Percentiles rank a stretch among this genome's conserved stretches.
These are phyloP conservation scores for Orthosia gracilis DNA, from an alignment of 2,888 invertebrate species.

Conservation along the genomic window DNA sequence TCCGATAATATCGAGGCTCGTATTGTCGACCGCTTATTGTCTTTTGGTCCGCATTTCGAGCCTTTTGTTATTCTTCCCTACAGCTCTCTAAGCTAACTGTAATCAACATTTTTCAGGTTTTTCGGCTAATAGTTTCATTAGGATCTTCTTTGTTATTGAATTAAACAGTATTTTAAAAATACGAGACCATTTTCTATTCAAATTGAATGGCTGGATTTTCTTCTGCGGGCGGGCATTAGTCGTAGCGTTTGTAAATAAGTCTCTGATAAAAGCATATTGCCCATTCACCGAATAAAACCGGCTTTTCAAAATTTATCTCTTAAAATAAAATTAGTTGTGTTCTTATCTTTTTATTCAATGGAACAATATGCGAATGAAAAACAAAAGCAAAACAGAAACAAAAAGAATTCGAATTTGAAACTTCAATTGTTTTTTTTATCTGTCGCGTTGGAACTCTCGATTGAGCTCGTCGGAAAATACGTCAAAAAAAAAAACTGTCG, in stretches of 20 bases:
- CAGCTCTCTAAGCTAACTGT: slow-evolving; percentile 36
- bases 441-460: too few species aligned
- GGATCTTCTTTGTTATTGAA: slow-evolving; percentile 38
- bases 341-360: slow-evolving; percentile 5
- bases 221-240: slow-evolving; percentile 32
- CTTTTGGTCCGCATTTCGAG: slow-evolving; percentile 60
- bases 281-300: slow-evolving; percentile 35
- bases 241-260: slow-evolving; percentile 24
- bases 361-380: slow-evolving; percentile 4
- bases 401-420: too few species aligned
- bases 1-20: slow-evolving; percentile 68
- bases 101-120: slow-evolving; percentile 59
- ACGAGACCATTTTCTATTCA: slow-evolving; percentile 40
- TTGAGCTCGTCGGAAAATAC: too few species aligned
- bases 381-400: background rate
- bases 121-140: slow-evolving; percentile 61
- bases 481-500: too few species aligned
- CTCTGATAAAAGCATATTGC: slow-evolving; percentile 35
- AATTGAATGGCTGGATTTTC: slow-evolving; percentile 42
- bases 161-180: slow-evolving; percentile 33
- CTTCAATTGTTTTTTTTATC: too few species aligned
- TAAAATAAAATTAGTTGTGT: slow-evolving; percentile 2
- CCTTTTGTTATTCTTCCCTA: slow-evolving; percentile 61
- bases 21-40: slow-evolving; percentile 71
- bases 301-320: slow-evolving; percentile 23